Conservation (phyloP, 2,888 invertebrate species). For the Eurois occulta region DNA sequence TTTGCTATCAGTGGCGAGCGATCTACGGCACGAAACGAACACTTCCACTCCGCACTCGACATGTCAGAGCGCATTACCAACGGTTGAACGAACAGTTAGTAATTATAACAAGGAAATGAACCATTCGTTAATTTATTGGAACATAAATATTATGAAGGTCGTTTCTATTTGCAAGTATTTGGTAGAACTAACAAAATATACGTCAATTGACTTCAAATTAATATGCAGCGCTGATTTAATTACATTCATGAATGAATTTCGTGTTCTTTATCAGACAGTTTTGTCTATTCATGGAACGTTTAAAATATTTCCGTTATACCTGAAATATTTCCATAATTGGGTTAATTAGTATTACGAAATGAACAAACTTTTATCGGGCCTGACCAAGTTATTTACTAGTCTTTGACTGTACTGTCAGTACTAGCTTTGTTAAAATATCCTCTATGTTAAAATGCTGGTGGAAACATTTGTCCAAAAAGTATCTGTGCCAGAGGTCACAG, state of each 20-base stretch:
- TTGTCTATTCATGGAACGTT: background rate
- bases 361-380: background rate
- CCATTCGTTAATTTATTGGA: conserved; percentile 50
- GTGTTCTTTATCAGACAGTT: conserved; percentile 9
- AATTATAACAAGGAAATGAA: conserved; percentile 59
- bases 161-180: conserved; percentile 25
- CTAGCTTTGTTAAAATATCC: background rate
- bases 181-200: conserved; percentile 21
- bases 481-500: too few species aligned
- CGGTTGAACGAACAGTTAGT: conserved; percentile 38
- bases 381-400: background rate
- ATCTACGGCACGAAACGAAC: conserved; percentile 33
- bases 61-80: conserved; percentile 43
- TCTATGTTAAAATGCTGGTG: background rate
- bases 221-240: conserved; percentile 27
- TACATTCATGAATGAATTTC: conserved; percentile 17
- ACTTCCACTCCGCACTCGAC: conserved; percentile 34
- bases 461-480: too few species aligned
- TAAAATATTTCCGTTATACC: background rate
- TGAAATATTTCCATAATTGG: background rate
- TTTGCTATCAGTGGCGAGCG: conserved; percentile 28
- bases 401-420: background rate
- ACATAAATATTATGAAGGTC: conserved; percentile 51
- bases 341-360: background rate
- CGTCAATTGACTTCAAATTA: conserved; percentile 16